A percentile compares a stretch with the other conserved stretches of the same genome.
Evolutionary conservation across 2,888 invertebrate species (phyloP).

Genomic region (Rambutsinella grinnellia): DNA sequence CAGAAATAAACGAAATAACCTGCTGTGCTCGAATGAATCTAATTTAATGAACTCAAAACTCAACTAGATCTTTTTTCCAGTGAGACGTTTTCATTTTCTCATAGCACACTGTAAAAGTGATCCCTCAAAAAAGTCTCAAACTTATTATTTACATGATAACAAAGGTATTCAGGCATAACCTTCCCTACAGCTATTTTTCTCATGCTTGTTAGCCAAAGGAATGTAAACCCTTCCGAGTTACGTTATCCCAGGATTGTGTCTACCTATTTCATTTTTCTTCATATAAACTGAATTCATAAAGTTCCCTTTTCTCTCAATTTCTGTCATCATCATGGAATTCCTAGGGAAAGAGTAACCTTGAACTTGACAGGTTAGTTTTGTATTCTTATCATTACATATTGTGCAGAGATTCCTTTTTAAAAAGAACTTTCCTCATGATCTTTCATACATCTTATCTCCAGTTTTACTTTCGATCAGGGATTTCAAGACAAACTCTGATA

Average conservation of each 20-base stretch:
- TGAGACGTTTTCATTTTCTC: no score
- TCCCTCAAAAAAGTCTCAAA: neutral
- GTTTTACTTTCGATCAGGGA: slow-evolving; percentile 1
- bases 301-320: slow-evolving; percentile 18
- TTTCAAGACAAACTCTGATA: no score
- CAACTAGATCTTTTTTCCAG: slow-evolving; percentile 12
- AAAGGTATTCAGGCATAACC: slow-evolving; percentile 32
- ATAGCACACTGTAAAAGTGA: neutral
- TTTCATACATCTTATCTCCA: neutral
- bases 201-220: neutral
- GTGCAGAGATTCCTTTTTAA: neutral
- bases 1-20: slow-evolving; percentile 29
- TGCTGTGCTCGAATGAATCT: slow-evolving; percentile 41
- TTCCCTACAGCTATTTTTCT: slow-evolving; percentile 9
- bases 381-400: slow-evolving; percentile 23
- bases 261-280: neutral
- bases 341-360: slow-evolving; percentile 20
- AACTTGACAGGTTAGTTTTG: slow-evolving; percentile 41
- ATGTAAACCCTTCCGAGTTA: no score
- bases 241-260: no score
- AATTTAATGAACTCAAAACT: slow-evolving; percentile 51
- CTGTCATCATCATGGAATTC: slow-evolving; percentile 37
- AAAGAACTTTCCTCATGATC: neutral
- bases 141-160: neutral
- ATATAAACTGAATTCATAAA: slow-evolving; percentile 40